These are phyloP conservation scores for Parapsyche elsis DNA, from an alignment of 1,140 invertebrate species.

Conservation along the genomic window DNA sequence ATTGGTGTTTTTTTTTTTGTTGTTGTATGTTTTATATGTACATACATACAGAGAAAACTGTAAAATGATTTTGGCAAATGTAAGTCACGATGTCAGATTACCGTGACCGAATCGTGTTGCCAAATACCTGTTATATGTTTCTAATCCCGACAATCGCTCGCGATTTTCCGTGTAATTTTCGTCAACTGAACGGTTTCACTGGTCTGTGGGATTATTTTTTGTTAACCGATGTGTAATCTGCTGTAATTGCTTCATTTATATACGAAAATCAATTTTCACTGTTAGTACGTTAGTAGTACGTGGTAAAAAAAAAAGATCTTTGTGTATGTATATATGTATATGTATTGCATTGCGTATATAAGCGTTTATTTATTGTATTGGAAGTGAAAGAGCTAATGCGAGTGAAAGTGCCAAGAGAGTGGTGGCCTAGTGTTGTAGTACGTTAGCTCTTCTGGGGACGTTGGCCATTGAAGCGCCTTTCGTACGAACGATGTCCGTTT, in stretches of 20 bases:
- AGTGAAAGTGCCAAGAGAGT: slow-evolving; percentile 27
- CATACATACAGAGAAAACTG: too few relatives aligned
- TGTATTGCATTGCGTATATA: neutral
- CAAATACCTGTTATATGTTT: slow-evolving; percentile 22
- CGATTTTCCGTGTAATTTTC: neutral
- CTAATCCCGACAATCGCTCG: neutral
- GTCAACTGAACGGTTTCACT: neutral
- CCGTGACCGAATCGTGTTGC: slow-evolving; percentile 4
- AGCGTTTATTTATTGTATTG: neutral
- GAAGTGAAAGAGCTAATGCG: slow-evolving; percentile 25
- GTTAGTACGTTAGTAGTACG: too few relatives aligned
- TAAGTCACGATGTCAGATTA: slow-evolving; percentile 36
- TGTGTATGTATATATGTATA: neutral
- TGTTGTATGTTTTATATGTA: too few relatives aligned
- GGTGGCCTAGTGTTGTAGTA: neutral
- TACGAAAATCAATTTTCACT: too few relatives aligned
- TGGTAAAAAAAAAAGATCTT: neutral
- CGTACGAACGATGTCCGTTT: neutral
- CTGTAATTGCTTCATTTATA: neutral
- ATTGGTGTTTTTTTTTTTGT: too few relatives aligned
- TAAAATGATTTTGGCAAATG: neutral
- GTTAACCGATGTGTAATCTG: neutral
- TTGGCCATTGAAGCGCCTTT: neutral
- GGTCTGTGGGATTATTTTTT: neutral
- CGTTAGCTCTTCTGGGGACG: neutral